Base-by-base conservation (phyloP, 2,113 vertebrate genomes). In the Craseonycteris thonglongyai region DNA sequence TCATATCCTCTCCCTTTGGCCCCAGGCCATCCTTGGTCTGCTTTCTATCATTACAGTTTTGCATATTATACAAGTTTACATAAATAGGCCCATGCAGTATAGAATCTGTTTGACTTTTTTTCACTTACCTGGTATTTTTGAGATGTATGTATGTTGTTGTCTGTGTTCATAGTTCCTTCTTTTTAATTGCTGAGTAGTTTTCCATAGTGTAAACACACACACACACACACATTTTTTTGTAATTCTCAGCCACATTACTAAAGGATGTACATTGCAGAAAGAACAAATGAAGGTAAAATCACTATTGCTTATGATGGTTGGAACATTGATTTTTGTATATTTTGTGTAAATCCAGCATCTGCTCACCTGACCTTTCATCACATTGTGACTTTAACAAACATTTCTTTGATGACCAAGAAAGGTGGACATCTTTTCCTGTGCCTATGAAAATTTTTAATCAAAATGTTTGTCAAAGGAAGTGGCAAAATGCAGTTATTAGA, bases 401-500 rank as follows among this genome's bases (percentile, higher is more conserved):
- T 81, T 56, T 61, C 54, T 79, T 40, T 84, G 42, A 85, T 84
- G 38, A 47, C 33, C 72, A 71, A 56, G 18, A 83, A 65, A 85
- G 19, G 12, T 68, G 61, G 47, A 22, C 22, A 65, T 16, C 11
- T 91, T 75, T 78, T 75, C 38, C 6, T 58, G 69, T 58, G 28
- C 49, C 72, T 76, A 76, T 72, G 33, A 82, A 90, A 35, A 78
- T 21, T 78, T 89, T 78, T 56, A 86, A 84, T 82, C n/a, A 83
- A 92, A 90, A 26, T 56, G 71, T 71, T 84, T 51, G 80, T 80
- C 59, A 92, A 56, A 76, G 80, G 30, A 95, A 88, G 14, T 84
- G 11, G 59, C 66, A 61, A 92, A 95, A 79, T 87, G 24, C 63
- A 33, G 45, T 81, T 75, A 66, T 51, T 72, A 6, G n/a, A 87